phyloP scores from a whole-genome alignment of 2,797 vertebrate species.

The Sebastes nivosus region DNA sequence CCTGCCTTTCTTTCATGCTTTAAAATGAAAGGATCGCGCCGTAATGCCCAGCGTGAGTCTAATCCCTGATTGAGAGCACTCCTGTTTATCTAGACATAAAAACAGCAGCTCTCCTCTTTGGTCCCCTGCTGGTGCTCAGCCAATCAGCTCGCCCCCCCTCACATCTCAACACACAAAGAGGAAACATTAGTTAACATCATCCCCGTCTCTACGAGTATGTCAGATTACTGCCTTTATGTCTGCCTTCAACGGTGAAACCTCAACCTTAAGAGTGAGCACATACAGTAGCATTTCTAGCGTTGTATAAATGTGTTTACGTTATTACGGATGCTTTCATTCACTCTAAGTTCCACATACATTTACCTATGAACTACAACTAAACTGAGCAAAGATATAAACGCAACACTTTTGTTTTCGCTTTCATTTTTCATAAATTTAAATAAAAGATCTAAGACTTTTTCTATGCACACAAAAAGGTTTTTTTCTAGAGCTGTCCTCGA shows the following conservation, averaged over 20 bases:
- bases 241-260: not conserved
- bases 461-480: too few relatives aligned
- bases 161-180: not conserved
- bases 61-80: constrained; percentile 52
- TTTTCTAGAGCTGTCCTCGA: too few relatives aligned
- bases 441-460: too few relatives aligned
- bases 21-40: constrained; percentile 27
- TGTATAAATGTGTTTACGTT: too few relatives aligned
- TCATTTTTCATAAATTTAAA: too few relatives aligned
- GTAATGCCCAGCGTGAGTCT: constrained; percentile 31
- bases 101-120: constrained; percentile 36
- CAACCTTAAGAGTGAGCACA: not conserved
- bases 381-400: too few relatives aligned
- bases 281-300: not conserved
- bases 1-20: constrained; percentile 7
- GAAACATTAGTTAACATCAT: not conserved
- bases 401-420: too few relatives aligned
- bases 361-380: not conserved
- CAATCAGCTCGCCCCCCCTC: constrained; percentile 38
- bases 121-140: constrained; percentile 43
- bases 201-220: not conserved
- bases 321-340: not conserved
- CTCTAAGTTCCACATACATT: not conserved
- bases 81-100: constrained; percentile 36
- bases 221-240: not conserved